Percentiles rank a stretch among this genome's conserved stretches.
Conservation (phyloP, 2,113 vertebrate species). For the Riparia riparia region DNA sequence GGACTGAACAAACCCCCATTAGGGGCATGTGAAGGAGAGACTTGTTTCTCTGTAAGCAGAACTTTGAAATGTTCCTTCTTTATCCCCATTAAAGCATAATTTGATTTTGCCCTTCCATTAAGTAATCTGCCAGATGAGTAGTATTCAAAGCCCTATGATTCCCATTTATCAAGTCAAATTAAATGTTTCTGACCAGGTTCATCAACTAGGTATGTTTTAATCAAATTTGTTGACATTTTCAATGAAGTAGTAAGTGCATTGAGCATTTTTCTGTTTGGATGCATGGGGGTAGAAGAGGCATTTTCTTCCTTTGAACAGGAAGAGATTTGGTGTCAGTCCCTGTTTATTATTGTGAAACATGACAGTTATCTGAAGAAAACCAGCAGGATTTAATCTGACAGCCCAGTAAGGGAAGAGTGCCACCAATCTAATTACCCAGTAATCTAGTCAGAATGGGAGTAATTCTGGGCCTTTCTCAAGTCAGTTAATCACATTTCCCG, state of each 20-base stretch:
- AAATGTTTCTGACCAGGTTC: conserved; percentile 57
- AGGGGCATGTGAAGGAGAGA: not conserved
- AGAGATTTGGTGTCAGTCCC: conserved; percentile 32
- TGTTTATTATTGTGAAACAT: conserved; percentile 73
- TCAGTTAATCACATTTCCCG: conserved; percentile 88
- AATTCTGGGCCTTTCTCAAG: conserved; percentile 87
- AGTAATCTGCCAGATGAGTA: not conserved
- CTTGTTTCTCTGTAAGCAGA: not conserved
- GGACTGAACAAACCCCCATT: not conserved
- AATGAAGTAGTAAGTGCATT: conserved; percentile 41
- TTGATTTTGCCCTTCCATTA: not conserved
- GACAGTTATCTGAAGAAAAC: conserved; percentile 78
- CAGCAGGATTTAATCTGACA: conserved; percentile 82
- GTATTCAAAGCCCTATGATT: conserved; percentile 24
- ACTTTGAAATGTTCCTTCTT: not conserved
- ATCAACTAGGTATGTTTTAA: conserved; percentile 51
- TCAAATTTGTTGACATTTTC: conserved; percentile 56
- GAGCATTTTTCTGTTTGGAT: conserved; percentile 38
- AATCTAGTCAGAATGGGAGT: conserved; percentile 91
- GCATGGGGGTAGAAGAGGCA: not conserved
- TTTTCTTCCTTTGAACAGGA: conserved; percentile 59
- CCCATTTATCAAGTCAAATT: conserved; percentile 46
- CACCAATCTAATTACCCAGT: conserved; percentile 92
- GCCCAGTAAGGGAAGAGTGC: conserved; percentile 83
- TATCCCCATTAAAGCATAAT: not conserved